Evolutionary conservation across 2,888 invertebrate species (phyloP).

Genomic region (Pterostichus madidus): DNA sequence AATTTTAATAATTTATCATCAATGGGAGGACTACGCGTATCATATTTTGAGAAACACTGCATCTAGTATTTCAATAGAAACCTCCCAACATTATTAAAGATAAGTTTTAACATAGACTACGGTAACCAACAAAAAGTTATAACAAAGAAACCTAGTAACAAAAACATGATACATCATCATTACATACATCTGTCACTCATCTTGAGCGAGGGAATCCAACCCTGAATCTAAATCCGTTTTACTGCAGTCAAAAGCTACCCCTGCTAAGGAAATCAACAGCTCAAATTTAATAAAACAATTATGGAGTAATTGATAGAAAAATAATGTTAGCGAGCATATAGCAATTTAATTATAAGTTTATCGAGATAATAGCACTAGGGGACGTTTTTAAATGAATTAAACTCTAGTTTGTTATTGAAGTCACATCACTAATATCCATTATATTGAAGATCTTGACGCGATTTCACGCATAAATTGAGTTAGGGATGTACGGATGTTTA

Average conservation of each 20-base stretch:
- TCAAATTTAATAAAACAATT: constrained; percentile 56
- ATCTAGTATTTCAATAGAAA: too few relatives aligned
- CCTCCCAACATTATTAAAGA: too few relatives aligned
- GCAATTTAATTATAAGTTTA: constrained; percentile 54
- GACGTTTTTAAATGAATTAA: constrained; percentile 50
- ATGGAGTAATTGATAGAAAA: constrained; percentile 55
- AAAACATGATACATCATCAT: constrained; percentile 33
- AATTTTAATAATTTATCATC: too few relatives aligned
- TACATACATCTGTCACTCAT: constrained; percentile 36
- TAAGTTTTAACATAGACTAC: too few relatives aligned
- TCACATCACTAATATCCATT: constrained; percentile 52
- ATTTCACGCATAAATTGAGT: constrained; percentile 48
- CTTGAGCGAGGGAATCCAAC: constrained; percentile 17
- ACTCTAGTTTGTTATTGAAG: constrained; percentile 45
- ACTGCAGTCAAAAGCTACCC: constrained; percentile 8
- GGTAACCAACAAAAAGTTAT: too few relatives aligned
- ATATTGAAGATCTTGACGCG: constrained; percentile 36
- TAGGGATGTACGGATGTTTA: constrained; percentile 13
- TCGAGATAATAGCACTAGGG: constrained; percentile 53
- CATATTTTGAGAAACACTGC: too few relatives aligned
- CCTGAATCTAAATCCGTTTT: constrained; percentile 20
- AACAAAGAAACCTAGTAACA: too few relatives aligned
- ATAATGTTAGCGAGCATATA: constrained; percentile 50
- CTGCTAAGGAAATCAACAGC: constrained; percentile 35
- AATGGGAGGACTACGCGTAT: too few relatives aligned